These are phyloP conservation scores for Stigmatopora argus DNA, from an alignment of 2,113 vertebrate species.

Conservation along the genomic window DNA sequence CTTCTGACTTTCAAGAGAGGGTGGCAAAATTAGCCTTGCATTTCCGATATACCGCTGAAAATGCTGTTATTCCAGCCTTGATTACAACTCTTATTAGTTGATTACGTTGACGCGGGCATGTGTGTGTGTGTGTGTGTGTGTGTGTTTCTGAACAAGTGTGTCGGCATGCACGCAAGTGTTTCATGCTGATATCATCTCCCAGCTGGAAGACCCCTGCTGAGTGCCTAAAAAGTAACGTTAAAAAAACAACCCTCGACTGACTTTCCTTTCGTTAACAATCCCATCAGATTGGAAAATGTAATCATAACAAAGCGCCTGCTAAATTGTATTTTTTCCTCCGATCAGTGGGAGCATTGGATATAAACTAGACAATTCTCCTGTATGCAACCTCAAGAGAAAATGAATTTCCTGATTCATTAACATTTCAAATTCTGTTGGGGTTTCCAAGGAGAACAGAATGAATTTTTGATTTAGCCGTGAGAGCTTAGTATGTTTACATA, in stretches of 20 bases:
- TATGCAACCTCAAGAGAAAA: slow-evolving; percentile 17
- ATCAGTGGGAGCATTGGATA: slow-evolving; percentile 17
- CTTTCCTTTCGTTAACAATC: slow-evolving; percentile 41
- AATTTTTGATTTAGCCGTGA: neutral
- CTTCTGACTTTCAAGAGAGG: slow-evolving; percentile 68
- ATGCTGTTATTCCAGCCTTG: slow-evolving; percentile 38
- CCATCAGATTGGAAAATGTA: slow-evolving; percentile 48
- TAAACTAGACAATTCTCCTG: slow-evolving; percentile 32
- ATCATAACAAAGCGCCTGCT: slow-evolving; percentile 47
- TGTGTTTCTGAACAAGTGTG: neutral
- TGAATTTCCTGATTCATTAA: slow-evolving; percentile 24
- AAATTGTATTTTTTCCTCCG: slow-evolving; percentile 29
- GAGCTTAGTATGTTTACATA: neutral
- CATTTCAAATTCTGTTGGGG: slow-evolving; percentile 13
- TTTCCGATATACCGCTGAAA: slow-evolving; percentile 39
- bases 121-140: slow-evolving; percentile 7
- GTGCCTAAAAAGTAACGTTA: slow-evolving; percentile 15
- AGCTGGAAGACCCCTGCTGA: slow-evolving; percentile 29
- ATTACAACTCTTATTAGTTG: slow-evolving; percentile 31
- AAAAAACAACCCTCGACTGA: slow-evolving; percentile 7
- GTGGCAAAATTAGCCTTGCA: slow-evolving; percentile 57
- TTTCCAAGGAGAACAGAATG: neutral
- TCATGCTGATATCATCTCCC: slow-evolving; percentile 16
- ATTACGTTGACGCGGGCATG: neutral
- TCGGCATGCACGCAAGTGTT: neutral